These are phyloP conservation scores for Boloria selene DNA, from an alignment of 2,888 invertebrate genomes.

Conservation along the genomic window DNA sequence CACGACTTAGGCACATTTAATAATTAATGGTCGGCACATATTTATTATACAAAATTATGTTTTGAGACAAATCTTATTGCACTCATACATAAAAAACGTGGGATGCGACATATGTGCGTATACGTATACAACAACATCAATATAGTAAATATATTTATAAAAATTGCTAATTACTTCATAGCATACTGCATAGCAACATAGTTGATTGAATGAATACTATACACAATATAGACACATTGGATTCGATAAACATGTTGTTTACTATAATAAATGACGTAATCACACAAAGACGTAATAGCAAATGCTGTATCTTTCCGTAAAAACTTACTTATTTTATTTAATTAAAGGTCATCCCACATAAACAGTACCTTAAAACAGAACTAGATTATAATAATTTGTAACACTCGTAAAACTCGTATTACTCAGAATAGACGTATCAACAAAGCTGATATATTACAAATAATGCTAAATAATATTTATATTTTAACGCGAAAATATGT, in stretches of 20 bases:
- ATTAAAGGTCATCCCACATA: not conserved
- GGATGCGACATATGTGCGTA: conserved; percentile 21
- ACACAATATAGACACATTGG: conserved; percentile 10
- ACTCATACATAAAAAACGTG: conserved; percentile 11
- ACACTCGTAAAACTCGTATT: not conserved
- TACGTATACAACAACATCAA: conserved; percentile 19
- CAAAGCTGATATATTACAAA: not conserved
- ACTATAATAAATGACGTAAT: conserved; percentile 2
- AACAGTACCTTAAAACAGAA: not conserved
- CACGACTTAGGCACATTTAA: conserved; percentile 36
- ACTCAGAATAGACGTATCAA: conserved; percentile 4
- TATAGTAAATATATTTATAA: conserved; percentile 15
- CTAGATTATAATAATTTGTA: not conserved
- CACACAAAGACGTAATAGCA: conserved; percentile 10
- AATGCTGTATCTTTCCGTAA: not conserved
- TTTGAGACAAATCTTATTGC: not conserved
- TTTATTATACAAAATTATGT: not conserved
- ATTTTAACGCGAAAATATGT: conserved; percentile 4
- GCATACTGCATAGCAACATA: conserved; percentile 24
- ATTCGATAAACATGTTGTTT: conserved; percentile 20
- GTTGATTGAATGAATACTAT: conserved; percentile 26
- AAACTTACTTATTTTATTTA: not conserved
- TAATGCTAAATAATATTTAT: conserved; percentile 10
- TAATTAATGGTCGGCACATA: conserved; percentile 31
- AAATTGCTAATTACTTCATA: conserved; percentile 12